Evolutionary conservation across 2,797 vertebrate genomes (phyloP).

Genomic region (Spatula versicolor): DNA sequence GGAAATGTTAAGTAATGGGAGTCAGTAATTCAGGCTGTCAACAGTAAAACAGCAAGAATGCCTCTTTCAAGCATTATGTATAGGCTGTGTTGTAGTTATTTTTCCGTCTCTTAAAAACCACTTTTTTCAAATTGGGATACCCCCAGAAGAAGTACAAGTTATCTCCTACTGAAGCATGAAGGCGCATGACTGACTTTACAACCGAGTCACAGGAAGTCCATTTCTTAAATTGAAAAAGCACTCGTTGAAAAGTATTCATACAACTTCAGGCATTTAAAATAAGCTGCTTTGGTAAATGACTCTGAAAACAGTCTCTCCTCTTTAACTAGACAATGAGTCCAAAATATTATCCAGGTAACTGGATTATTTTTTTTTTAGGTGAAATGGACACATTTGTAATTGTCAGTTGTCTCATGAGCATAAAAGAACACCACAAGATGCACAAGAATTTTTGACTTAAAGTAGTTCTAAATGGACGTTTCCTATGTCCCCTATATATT

Average conservation of each 20-base stretch:
- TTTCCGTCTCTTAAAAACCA: background rate
- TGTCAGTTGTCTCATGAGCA: background rate
- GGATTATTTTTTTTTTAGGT: background rate
- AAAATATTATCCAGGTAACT: background rate
- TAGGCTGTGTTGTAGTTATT: rapidly evolving
- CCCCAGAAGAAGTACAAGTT: background rate
- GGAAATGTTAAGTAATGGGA: background rate
- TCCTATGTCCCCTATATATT: background rate
- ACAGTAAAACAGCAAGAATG: background rate
- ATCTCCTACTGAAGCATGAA: background rate
- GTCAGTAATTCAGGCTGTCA: background rate
- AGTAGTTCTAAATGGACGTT: background rate
- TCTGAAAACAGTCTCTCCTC: background rate
- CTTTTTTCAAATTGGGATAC: background rate
- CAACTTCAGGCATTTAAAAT: background rate
- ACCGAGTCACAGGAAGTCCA: background rate
- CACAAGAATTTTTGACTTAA: background rate
- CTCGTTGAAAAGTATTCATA: background rate
- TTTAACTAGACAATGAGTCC: background rate
- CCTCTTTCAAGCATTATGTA: background rate
- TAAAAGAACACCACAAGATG: background rate
- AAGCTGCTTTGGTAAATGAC: background rate
- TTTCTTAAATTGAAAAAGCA: background rate
- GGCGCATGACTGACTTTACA: background rate
- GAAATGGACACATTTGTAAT: background rate